Conservation (phyloP, 1,140 invertebrate genomes). For the Cheumatopsyche charites region DNA sequence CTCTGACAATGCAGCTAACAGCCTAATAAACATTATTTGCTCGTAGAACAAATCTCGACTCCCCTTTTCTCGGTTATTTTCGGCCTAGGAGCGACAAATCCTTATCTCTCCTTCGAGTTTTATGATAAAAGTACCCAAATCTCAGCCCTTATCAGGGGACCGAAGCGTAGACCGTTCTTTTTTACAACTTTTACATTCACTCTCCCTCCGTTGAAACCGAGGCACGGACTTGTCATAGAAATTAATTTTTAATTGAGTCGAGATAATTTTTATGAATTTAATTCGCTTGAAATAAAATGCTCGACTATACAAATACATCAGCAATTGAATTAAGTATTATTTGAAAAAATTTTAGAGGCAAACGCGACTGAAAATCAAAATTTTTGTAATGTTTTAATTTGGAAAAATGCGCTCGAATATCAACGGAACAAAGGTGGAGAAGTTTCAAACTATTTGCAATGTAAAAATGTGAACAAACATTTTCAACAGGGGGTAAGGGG, state of each 20-base stretch:
- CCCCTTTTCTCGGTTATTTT: conserved; percentile 26
- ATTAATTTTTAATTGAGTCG: conserved; percentile 9
- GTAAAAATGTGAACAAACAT: conserved; percentile 22
- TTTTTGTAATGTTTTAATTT: too few species aligned
- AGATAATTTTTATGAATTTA: conserved; percentile 18
- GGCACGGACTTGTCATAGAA: not conserved
- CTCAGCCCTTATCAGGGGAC: conserved; percentile 13
- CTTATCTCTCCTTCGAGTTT: conserved; percentile 37
- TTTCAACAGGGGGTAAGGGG: too few species aligned
- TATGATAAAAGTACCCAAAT: conserved; percentile 43
- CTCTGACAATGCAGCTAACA: conserved; percentile 30
- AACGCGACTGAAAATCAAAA: too few species aligned
- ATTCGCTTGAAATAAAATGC: too few species aligned
- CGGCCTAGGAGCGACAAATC: conserved; percentile 30
- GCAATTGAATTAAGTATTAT: too few species aligned
- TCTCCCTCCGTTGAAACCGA: too few species aligned
- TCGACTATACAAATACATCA: too few species aligned
- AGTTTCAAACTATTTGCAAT: conserved; percentile 3
- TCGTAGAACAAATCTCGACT: conserved; percentile 37
- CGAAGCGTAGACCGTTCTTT: not conserved
- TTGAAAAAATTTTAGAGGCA: too few species aligned
- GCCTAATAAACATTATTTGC: conserved; percentile 40
- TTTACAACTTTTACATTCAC: conserved; percentile 17
- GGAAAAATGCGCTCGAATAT: too few species aligned
- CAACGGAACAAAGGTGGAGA: not conserved